Conservation (phyloP, 2,113 vertebrate species). For the Corythaeola cristata region DNA sequence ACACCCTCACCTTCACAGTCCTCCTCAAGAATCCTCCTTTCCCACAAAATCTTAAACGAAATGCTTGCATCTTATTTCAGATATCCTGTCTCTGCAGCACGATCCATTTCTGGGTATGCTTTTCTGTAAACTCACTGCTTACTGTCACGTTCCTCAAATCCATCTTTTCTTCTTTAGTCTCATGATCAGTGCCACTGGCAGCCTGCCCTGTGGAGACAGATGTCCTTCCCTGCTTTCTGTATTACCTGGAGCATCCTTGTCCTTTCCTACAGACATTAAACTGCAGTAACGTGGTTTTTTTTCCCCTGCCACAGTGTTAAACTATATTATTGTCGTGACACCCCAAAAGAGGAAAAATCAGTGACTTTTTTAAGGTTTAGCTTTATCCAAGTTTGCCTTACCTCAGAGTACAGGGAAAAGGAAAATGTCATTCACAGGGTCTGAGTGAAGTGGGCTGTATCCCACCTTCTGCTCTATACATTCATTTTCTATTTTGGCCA, state of each 20-base stretch:
- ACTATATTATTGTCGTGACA: background rate
- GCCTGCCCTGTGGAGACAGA: background rate
- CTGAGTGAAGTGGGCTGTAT: background rate
- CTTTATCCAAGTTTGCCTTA: background rate
- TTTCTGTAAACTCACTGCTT: background rate
- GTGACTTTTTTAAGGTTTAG: background rate
- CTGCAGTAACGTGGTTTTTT: background rate
- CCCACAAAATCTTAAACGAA: background rate
- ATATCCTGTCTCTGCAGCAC: background rate
- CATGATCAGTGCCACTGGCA: background rate
- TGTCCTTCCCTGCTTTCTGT: background rate
- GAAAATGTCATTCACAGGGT: background rate
- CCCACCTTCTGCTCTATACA: background rate
- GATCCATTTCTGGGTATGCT: background rate
- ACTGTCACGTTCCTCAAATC: background rate
- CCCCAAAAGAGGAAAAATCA: background rate
- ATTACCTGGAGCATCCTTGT: background rate
- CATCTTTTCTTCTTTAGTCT: background rate
- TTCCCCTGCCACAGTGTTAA: background rate
- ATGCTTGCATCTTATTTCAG: background rate
- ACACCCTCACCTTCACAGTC: background rate
- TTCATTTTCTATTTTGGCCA: background rate
- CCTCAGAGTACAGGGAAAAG: background rate
- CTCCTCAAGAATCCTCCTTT: background rate
- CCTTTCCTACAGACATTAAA: background rate